Conservation (phyloP, 23 tunicate genomes). For the Diplosoma virens region DNA sequence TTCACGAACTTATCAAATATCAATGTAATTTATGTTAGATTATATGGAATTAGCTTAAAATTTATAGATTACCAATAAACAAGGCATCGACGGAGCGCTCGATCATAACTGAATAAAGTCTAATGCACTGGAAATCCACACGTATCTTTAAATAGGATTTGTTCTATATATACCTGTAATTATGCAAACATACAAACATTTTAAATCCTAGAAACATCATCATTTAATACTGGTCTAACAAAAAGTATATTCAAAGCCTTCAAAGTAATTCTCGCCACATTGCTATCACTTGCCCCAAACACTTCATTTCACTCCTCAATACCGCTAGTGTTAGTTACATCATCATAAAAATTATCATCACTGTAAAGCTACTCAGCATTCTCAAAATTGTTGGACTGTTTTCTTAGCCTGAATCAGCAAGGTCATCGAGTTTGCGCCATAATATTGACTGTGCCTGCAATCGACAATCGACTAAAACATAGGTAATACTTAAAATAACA, state of each 20-base stretch:
- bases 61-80: background rate
- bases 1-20: background rate
- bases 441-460: no score
- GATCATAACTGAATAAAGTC: no score
- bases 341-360: no score
- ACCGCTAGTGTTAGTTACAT: background rate
- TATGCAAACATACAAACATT: background rate
- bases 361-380: background rate
- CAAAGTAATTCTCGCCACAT: background rate
- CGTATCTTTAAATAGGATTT: background rate
- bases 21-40: background rate
- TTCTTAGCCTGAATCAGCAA: background rate
- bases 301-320: background rate
- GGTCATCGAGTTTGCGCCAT: background rate
- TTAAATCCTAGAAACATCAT: background rate
- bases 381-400: background rate
- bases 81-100: background rate
- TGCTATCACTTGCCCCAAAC: background rate
- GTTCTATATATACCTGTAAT: no score
- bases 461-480: no score
- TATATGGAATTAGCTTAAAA: no score
- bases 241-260: background rate
- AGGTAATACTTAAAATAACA: no score
- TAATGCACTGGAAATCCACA: background rate
- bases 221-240: background rate